Conservation (phyloP, 2,113 vertebrate genomes). For the Agapornis roseicollis region DNA sequence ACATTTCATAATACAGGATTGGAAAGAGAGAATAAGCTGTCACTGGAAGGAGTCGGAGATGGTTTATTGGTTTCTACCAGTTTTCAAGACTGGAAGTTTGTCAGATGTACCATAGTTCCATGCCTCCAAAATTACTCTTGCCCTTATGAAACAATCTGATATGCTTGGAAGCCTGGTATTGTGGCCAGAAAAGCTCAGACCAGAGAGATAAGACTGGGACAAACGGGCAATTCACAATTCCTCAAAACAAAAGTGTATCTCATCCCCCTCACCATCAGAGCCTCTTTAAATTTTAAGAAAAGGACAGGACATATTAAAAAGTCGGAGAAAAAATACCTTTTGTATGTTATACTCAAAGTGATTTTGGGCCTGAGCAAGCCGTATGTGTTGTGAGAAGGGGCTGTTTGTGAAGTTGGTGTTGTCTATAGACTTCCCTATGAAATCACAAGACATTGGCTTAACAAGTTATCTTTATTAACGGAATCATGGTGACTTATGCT, state of each 20-base stretch:
- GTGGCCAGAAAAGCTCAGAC: not conserved
- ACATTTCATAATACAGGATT: not conserved
- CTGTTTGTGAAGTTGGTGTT: not conserved
- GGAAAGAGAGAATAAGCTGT: constrained; percentile 39
- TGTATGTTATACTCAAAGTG: not conserved
- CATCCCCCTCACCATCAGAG: not conserved
- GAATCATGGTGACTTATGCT: not conserved
- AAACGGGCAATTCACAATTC: not conserved
- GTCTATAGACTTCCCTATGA: not conserved
- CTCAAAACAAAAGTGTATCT: not conserved
- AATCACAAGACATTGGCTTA: not conserved
- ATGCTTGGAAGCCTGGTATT: not conserved
- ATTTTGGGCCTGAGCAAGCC: not conserved
- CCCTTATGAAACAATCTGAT: not conserved
- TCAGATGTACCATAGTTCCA: not conserved
- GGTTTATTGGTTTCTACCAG: not conserved
- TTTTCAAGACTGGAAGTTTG: not conserved
- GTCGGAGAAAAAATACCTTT: not conserved
- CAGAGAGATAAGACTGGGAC: not conserved
- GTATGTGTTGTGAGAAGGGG: fast-evolving
- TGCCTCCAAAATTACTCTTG: not conserved
- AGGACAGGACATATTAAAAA: not conserved
- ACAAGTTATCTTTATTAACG: not conserved
- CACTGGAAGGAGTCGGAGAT: constrained; percentile 20
- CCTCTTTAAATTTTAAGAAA: not conserved